phyloP scores from a whole-genome alignment of 1,140 invertebrate species.

The Chironomus tepperi region DNA sequence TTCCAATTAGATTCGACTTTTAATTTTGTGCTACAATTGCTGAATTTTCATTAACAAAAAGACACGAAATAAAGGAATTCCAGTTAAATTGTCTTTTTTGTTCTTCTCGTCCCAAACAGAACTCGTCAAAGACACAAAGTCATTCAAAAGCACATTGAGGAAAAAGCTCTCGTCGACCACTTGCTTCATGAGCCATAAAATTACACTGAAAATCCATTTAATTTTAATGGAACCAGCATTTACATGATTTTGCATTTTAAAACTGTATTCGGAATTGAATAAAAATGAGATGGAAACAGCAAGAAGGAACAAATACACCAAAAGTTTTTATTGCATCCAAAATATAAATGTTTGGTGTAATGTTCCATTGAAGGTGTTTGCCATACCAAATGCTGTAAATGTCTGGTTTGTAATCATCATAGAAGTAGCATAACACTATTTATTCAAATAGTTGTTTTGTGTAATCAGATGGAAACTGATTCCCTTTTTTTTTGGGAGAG shows the following conservation, averaged over 20 bases:
- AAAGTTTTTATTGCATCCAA: not conserved
- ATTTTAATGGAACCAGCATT: slow-evolving; percentile 8
- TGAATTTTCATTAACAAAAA: too few relatives aligned
- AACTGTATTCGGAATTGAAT: not conserved
- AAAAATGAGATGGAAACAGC: not conserved
- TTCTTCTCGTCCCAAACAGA: not conserved
- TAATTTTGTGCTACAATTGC: too few relatives aligned
- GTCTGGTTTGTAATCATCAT: not conserved
- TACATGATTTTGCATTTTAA: slow-evolving; percentile 2
- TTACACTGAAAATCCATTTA: slow-evolving; percentile 13
- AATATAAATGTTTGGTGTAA: slow-evolving; percentile 1
- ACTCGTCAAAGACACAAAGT: not conserved
- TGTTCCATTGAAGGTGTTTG: slow-evolving; percentile 11
- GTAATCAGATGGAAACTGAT: too few relatives aligned
- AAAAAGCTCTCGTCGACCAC: not conserved
- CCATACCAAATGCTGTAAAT: not conserved
- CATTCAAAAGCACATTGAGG: not conserved
- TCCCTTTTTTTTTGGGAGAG: too few relatives aligned
- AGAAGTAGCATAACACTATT: too few relatives aligned
- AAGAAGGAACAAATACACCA: not conserved
- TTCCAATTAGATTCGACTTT: too few relatives aligned
- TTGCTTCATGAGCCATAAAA: slow-evolving; percentile 12
- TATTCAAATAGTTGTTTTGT: too few relatives aligned
- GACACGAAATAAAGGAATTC: not conserved
- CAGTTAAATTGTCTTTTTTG: not conserved